Evolutionary conservation across 2,888 invertebrate genomes (phyloP), one percentile per base, ranked within the genome.

Genomic region (Monoplex corrugatus): DNA sequence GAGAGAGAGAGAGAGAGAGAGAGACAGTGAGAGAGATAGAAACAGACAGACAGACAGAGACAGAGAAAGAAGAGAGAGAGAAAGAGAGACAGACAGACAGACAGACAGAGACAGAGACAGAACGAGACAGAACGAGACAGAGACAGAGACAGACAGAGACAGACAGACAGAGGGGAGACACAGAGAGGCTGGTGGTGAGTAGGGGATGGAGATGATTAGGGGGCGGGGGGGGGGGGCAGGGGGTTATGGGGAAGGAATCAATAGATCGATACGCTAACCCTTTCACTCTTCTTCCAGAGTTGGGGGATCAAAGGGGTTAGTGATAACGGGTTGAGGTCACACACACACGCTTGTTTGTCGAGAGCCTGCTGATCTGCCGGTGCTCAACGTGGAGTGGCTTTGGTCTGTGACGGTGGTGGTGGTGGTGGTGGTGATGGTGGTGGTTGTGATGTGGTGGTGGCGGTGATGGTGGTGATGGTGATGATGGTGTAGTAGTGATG

Each of bases 1-100:
- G 78, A 78, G 78, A 78, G 78, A 78, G 78, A 50, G n/a, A n/a
- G n/a, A n/a, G n/a, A n/a, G n/a, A n/a, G n/a, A n/a, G n/a, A n/a
- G n/a, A n/a, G n/a, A n/a, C n/a, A n/a, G n/a, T n/a, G n/a, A n/a
- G n/a, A n/a, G n/a, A n/a, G n/a, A n/a, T n/a, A n/a, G n/a, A n/a
- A n/a, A n/a, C n/a, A n/a, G n/a, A n/a, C n/a, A n/a, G n/a, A n/a
- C n/a, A n/a, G n/a, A n/a, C n/a, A n/a, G n/a, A n/a, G n/a, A n/a
- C n/a, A n/a, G n/a, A n/a, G n/a, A n/a, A n/a, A n/a, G n/a, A n/a
- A 19, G 50, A 50, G 50, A 68, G 68, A 68, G 68, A 68, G 68
- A 68, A n/a, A 68, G 68, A 68, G 68, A 68, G 68, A 68, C 28
- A 68, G 68, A 68, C 28, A 16, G 68, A 23, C 28, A 23, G 68